These are phyloP conservation scores for Drosophila anomalata DNA, from an alignment of 2,888 invertebrate species.

Conservation along the genomic window DNA sequence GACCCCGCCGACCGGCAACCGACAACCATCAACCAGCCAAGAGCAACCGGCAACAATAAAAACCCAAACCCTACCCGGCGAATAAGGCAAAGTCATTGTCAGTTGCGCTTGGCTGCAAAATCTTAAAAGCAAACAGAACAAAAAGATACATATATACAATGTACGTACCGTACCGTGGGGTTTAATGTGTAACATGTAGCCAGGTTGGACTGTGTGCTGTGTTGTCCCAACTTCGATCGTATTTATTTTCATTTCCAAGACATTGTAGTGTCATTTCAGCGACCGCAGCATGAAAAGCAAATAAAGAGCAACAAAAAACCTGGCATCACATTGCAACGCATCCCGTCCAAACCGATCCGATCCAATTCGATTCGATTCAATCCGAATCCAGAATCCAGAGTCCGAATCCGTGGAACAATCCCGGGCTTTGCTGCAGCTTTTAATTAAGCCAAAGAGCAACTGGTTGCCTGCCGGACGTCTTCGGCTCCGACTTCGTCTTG, in stretches of 20 bases:
- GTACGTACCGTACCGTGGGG: constrained; percentile 11
- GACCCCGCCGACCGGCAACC: constrained; percentile 26
- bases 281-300: constrained; percentile 74
- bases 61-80: constrained; percentile 13
- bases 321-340: constrained; percentile 44
- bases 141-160: constrained; percentile 12
- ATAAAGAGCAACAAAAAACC: constrained; percentile 61
- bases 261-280: constrained; percentile 80
- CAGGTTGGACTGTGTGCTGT: constrained; percentile 47
- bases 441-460: constrained; percentile 79
- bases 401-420: constrained; percentile 74
- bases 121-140: constrained; percentile 75
- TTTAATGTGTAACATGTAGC: constrained; percentile 79
- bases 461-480: constrained; percentile 59
- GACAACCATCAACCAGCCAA: constrained; percentile 38
- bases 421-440: constrained; percentile 72
- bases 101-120: constrained; percentile 79
- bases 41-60: constrained; percentile 29
- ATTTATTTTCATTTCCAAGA: constrained; percentile 81
- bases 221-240: constrained; percentile 49
- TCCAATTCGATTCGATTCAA: constrained; percentile 44
- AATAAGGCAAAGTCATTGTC: constrained; percentile 80
- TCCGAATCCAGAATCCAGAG: constrained; percentile 25
- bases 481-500: constrained; percentile 36
- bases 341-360: constrained; percentile 35